Evolutionary conservation across 2,888 invertebrate genomes (phyloP), one percentile per base, ranked within the genome.

Genomic region (Diarsia dahlii): DNA sequence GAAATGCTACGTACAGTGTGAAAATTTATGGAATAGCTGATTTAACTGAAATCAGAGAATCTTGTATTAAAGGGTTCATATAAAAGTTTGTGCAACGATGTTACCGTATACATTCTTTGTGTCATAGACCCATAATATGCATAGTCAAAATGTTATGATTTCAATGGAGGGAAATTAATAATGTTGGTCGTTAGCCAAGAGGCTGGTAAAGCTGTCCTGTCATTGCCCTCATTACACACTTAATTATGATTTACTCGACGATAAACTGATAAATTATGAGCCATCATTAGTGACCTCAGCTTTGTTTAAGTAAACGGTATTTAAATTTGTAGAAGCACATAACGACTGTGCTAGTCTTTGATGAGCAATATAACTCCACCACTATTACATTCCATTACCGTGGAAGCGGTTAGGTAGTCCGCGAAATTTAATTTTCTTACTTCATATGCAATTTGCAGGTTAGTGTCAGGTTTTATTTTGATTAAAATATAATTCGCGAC

Each of bases 181-280:
- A 46, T 70, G 20, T 81, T 81, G 85, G 76, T 68, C 46, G 52
- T 13, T 34, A 56, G 81, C 85, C 81, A 84, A 84, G 52, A 62
- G 39, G 18, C 48, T 67, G 67, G 54, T 63, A 18, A 58, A 56
- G 58, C 75, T 81, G 84, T 84, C 84, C 75, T 81, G 84, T 84
- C 84, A 54, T 60, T 70, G 23, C 48, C 54, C 50, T 18, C 23
- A 69, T 81, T 74, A 84, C 58, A 70, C 81, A 52, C 62, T 45
- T 84, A 34, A 81, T 81, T 81, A 66, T 67, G 62, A 81, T 81
- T 70, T 15, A 84, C 12, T 81, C 58, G 9, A 13, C 69, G 46
- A 70, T 70, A 46, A 80, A 67, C 66, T 46, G 28, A 58, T 58
- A 48, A 18, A 67, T 74, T 73, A 60, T 69, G 50, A 18, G 34